Percentiles rank a stretch among this genome's conserved stretches.
These are phyloP conservation scores for Microctonus hyperodae DNA, from an alignment of 2,888 invertebrate species.

Conservation along the genomic window DNA sequence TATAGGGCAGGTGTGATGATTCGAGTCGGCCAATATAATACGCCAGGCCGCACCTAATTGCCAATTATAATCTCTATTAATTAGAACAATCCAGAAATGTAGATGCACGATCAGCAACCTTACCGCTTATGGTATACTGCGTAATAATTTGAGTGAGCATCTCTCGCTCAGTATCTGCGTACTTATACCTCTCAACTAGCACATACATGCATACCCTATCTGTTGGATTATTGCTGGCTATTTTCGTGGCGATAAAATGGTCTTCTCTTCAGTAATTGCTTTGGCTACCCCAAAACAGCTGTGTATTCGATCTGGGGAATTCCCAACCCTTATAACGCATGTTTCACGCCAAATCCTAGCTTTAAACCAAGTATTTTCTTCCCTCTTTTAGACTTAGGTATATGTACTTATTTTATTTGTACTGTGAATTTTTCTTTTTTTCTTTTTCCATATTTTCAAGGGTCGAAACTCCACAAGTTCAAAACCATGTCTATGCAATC, in stretches of 20 bases:
- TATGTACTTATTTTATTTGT: neutral
- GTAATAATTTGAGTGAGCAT: constrained; percentile 51
- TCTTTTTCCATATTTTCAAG: neutral
- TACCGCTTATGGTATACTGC: constrained; percentile 51
- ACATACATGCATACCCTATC: constrained; percentile 18
- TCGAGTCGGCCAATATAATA: constrained; percentile 17
- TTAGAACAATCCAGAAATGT: constrained; percentile 56
- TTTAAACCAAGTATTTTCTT: neutral
- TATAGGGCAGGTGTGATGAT: constrained; percentile 9
- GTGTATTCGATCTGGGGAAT: constrained; percentile 47
- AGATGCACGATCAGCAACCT: constrained; percentile 43
- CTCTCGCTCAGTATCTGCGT: constrained; percentile 9
- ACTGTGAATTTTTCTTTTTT: neutral
- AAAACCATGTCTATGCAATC: neutral
- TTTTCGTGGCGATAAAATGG: constrained; percentile 56
- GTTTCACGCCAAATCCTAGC: neutral
- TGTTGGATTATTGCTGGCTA: constrained; percentile 54
- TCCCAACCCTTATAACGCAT: constrained; percentile 17
- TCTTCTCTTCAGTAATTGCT: constrained; percentile 60
- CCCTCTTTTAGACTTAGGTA: neutral
- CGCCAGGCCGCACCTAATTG: constrained; percentile 50
- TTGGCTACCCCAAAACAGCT: constrained; percentile 54
- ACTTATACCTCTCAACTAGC: constrained; percentile 10
- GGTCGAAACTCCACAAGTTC: neutral
- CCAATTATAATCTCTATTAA: constrained; percentile 60